phyloP scores from a whole-genome alignment of 64 coral and sea anemone species.

The Platygyra sinensis region DNA sequence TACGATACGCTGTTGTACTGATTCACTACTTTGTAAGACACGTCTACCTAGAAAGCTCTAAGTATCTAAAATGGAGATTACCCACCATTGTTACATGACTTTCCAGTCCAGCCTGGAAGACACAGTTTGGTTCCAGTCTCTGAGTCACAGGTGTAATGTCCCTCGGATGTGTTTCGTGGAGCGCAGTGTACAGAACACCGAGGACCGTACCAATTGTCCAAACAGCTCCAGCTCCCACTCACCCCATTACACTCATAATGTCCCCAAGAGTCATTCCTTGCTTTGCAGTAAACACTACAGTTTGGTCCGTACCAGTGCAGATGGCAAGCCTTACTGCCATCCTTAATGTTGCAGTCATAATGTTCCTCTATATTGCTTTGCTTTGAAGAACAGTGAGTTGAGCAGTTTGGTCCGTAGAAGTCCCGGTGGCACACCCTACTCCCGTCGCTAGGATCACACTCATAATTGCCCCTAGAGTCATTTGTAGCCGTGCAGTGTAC shows the following conservation, averaged over 20 bases:
- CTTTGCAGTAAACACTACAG: neutral
- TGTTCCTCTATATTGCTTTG: conserved; percentile 12
- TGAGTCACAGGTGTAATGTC: conserved; percentile 63
- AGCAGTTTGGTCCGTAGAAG: conserved; percentile 61
- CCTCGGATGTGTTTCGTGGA: conserved; percentile 16
- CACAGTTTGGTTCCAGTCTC: conserved; percentile 59
- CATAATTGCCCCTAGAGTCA: conserved; percentile 39
- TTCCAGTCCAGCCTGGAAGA: conserved; percentile 57
- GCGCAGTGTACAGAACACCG: conserved; percentile 8
- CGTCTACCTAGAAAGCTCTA: too few relatives aligned
- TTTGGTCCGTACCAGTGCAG: conserved; percentile 52
- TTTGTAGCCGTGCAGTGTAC: conserved; percentile 26
- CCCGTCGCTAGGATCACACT: conserved; percentile 39
- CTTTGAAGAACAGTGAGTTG: conserved; percentile 7
- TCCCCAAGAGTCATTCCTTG: neutral
- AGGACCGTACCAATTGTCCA: conserved; percentile 26
- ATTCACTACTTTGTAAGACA: too few relatives aligned
- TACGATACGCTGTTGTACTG: too few relatives aligned
- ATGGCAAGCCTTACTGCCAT: conserved; percentile 41
- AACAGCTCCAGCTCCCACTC: conserved; percentile 17
- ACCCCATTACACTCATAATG: conserved; percentile 24
- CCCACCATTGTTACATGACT: conserved; percentile 35
- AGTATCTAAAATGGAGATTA: too few relatives aligned
- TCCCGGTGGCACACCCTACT: conserved; percentile 51
- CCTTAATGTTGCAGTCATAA: neutral